phyloP scores from a whole-genome alignment of 2,888 invertebrate genomes.

The Linnaemya tessellans region DNA sequence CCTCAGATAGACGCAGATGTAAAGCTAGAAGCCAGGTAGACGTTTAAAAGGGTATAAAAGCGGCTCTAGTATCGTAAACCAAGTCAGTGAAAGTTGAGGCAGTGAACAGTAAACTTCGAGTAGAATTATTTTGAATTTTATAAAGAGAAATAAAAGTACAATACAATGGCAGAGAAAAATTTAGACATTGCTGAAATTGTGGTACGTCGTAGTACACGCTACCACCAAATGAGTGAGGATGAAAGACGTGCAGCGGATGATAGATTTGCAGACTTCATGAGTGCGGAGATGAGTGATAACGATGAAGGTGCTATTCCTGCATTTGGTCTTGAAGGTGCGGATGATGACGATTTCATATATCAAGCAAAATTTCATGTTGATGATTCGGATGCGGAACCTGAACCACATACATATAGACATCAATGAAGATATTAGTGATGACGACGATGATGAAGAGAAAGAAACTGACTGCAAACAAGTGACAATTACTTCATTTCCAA shows the following conservation, averaged over 20 bases:
- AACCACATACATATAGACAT: background rate
- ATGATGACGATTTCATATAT: background rate
- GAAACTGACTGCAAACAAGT: too few relatives aligned
- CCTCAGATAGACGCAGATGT: background rate
- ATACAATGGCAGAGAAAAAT: slow-evolving; percentile 3
- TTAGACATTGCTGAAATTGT: slow-evolving; percentile 4
- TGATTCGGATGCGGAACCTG: slow-evolving; percentile 8
- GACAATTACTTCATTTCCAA: too few relatives aligned
- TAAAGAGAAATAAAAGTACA: background rate
- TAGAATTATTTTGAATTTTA: background rate
- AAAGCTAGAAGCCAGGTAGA: background rate
- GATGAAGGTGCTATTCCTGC: background rate
- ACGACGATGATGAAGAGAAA: slow-evolving; percentile 3
- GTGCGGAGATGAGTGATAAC: background rate
- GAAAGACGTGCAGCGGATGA: slow-evolving; percentile 7
- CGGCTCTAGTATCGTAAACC: background rate
- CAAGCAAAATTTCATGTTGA: background rate
- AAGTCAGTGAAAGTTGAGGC: background rate
- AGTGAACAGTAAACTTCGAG: slow-evolving; percentile 2
- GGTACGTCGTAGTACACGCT: slow-evolving; percentile 1
- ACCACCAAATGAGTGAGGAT: slow-evolving; percentile 3
- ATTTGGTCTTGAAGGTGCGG: background rate
- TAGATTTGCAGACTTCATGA: slow-evolving; percentile 7
- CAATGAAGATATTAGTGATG: background rate
- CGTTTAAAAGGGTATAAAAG: too few relatives aligned